Percentiles rank a stretch among this genome's conserved stretches.
phyloP scores from a whole-genome alignment of 2,113 vertebrate genomes.

The Globicephala melas region DNA sequence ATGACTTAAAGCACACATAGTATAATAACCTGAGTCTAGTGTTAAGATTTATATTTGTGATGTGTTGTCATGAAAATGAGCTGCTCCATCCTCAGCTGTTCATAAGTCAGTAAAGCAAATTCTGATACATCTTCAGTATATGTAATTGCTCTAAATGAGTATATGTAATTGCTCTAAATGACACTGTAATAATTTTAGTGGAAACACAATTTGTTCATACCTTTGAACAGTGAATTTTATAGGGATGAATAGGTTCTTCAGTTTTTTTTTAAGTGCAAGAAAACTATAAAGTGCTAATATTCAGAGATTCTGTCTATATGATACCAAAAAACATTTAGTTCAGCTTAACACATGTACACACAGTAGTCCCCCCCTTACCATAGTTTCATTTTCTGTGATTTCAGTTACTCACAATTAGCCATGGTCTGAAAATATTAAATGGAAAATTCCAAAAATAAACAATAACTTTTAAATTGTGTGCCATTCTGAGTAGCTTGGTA shows the following conservation, averaged over 20 bases:
- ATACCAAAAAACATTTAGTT: background rate
- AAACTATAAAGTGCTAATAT: background rate
- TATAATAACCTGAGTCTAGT: slow-evolving; percentile 41
- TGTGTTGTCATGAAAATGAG: slow-evolving; percentile 57
- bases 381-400: background rate
- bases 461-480: background rate
- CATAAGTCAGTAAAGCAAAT: slow-evolving; percentile 46
- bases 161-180: background rate
- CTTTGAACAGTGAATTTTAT: slow-evolving; percentile 6
- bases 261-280: background rate
- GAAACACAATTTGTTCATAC: slow-evolving; percentile 22
- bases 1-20: slow-evolving; percentile 32
- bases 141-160: slow-evolving; percentile 25
- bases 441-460: background rate
- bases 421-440: background rate
- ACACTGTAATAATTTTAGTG: slow-evolving; percentile 36
- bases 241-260: background rate
- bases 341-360: background rate
- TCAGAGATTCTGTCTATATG: background rate
- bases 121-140: background rate
- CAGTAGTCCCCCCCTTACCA: background rate
- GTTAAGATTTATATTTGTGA: slow-evolving; percentile 50
- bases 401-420: background rate
- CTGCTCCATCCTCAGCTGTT: slow-evolving; percentile 33
- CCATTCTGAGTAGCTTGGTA: background rate